A percentile compares a stretch with the other conserved stretches of the same genome.
phyloP scores from a whole-genome alignment of 2,888 invertebrate species.

The Hedya salicella region DNA sequence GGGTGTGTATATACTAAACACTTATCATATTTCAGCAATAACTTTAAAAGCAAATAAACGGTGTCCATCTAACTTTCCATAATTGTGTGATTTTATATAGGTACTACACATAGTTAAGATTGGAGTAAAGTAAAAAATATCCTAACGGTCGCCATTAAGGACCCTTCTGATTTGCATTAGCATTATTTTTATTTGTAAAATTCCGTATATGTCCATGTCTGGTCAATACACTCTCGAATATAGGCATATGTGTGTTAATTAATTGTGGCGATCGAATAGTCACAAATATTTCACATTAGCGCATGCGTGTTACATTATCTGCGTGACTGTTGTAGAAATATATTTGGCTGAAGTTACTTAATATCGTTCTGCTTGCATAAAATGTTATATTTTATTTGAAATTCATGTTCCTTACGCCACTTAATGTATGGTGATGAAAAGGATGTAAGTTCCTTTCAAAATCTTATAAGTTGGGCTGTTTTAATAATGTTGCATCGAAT shows the following conservation, averaged over 20 bases:
- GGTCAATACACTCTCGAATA: constrained; percentile 32
- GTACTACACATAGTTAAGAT: too few species aligned
- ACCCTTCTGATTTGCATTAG: not conserved
- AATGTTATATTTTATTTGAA: not conserved
- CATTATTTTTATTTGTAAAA: constrained; percentile 10
- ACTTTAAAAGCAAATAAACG: too few species aligned
- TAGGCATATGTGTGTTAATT: constrained; percentile 8
- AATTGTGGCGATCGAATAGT: constrained; percentile 20
- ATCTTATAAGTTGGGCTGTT: too few species aligned
- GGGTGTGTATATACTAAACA: too few species aligned
- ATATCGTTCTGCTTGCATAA: not conserved
- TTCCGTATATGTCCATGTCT: constrained; percentile 2
- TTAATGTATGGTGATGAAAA: not conserved
- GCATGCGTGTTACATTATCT: constrained; percentile 55
- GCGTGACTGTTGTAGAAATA: constrained; percentile 42
- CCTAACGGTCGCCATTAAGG: too few species aligned
- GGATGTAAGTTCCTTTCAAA: not conserved
- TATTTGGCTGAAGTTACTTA: not conserved
- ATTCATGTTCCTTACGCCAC: not conserved
- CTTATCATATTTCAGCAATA: too few species aligned
- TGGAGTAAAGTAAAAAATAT: too few species aligned
- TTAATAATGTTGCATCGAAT: too few species aligned
- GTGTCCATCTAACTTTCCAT: too few species aligned
- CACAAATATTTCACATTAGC: constrained; percentile 62
- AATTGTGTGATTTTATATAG: too few species aligned